These are phyloP conservation scores for Cyclura pinguis DNA, from an alignment of 2,797 vertebrate genomes.

Conservation along the genomic window DNA sequence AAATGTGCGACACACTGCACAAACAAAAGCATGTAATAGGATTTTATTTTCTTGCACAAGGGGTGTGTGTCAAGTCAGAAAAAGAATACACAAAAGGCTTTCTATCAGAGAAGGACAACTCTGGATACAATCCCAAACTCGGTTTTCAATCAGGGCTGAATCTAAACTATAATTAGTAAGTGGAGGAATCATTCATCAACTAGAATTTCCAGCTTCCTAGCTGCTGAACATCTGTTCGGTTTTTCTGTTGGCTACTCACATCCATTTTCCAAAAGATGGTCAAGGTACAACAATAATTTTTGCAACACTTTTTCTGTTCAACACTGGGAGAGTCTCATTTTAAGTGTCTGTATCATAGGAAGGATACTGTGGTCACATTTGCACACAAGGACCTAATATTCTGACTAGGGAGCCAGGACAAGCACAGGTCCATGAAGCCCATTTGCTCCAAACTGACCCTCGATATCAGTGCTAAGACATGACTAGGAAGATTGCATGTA, in stretches of 20 bases:
- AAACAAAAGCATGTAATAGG: neutral
- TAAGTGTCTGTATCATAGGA: neutral
- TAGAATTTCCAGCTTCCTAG: neutral
- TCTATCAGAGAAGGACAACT: neutral
- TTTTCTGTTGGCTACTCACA: too few species aligned
- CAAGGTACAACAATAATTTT: neutral
- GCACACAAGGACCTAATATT: neutral
- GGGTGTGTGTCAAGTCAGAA: neutral
- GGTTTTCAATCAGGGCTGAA: neutral
- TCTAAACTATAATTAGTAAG: neutral
- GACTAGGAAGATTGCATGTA: too few species aligned
- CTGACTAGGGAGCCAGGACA: neutral
- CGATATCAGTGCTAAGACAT: neutral
- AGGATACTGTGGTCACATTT: neutral
- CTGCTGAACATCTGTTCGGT: neutral
- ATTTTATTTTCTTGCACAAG: neutral
- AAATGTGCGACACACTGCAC: neutral
- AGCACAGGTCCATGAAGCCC: too few species aligned
- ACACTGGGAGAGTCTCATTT: too few species aligned
- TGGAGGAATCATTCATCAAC: too few species aligned
- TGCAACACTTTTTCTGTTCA: neutral
- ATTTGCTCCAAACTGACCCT: neutral
- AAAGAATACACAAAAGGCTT: neutral
- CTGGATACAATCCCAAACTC: neutral
- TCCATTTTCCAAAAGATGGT: neutral